Evolutionary conservation across 2,113 vertebrate genomes (phyloP).

Genomic region (Brachyhypopomus occidentalis): DNA sequence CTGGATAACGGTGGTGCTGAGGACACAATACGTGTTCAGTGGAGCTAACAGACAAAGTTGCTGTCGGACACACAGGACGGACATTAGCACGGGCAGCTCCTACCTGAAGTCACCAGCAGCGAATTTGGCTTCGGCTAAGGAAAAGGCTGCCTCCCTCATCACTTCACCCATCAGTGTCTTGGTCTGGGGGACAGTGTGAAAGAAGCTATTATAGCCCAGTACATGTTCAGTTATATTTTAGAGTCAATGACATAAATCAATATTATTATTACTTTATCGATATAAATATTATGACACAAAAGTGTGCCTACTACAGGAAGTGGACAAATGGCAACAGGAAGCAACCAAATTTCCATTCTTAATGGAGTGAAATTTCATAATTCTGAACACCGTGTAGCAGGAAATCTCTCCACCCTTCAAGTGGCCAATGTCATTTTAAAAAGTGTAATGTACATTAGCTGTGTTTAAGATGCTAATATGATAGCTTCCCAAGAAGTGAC

Average conservation of each 20-base stretch:
- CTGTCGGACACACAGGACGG: background rate
- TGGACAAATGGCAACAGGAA: too few relatives aligned
- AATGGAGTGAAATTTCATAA: background rate
- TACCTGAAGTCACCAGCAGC: conserved; percentile 98
- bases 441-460: background rate
- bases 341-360: background rate
- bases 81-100: background rate
- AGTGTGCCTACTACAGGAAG: too few relatives aligned
- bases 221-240: too few relatives aligned
- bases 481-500: background rate
- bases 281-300: too few relatives aligned
- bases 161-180: conserved; percentile 99
- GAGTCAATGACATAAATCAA: too few relatives aligned
- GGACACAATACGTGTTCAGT: conserved; percentile 50
- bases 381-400: background rate
- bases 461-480: background rate
- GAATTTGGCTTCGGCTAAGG: conserved; percentile 97
- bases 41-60: background rate
- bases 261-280: too few relatives aligned
- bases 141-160: conserved; percentile 98
- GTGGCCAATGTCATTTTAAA: background rate
- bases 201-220: background rate
- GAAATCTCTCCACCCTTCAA: background rate
- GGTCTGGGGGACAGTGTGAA: conserved; percentile 77
- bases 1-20: conserved; percentile 96